Percentiles rank a stretch among this genome's conserved stretches.
Evolutionary conservation across 2,113 vertebrate species (phyloP).

Genomic region (Choloepus hoffmanni): DNA sequence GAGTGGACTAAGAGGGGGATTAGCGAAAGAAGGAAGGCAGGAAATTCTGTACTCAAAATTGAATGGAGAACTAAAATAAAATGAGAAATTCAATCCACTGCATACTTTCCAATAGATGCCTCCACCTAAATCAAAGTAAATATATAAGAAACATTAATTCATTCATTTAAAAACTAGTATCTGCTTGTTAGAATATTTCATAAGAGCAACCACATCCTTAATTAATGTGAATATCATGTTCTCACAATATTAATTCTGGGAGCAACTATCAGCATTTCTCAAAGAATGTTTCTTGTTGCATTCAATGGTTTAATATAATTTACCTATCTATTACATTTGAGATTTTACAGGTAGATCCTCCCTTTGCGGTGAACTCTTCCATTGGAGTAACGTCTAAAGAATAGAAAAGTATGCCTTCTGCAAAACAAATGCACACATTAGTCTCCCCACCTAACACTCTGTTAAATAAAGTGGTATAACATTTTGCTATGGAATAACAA

Average conservation of each 20-base stretch:
- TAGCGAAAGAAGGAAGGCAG: neutral
- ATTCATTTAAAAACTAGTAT: neutral
- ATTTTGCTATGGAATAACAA: constrained; percentile 81
- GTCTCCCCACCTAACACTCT: constrained; percentile 23
- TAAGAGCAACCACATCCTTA: neutral
- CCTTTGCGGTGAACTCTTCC: neutral
- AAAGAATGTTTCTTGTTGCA: neutral
- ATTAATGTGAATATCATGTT: neutral
- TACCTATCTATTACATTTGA: neutral
- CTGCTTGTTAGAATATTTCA: neutral
- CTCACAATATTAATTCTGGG: neutral
- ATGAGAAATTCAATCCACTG: neutral
- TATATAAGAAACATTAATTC: neutral
- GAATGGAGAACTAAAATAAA: neutral
- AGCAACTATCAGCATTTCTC: neutral
- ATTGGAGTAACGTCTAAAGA: neutral
- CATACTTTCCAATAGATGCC: neutral
- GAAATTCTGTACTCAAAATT: neutral
- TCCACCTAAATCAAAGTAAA: neutral
- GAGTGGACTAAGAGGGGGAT: neutral
- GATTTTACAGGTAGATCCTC: neutral
- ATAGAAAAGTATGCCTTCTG: neutral
- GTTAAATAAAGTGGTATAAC: constrained; percentile 76
- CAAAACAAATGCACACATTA: constrained; percentile 11
- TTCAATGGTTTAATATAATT: neutral